These are phyloP conservation scores for Daboia siamensis DNA, from an alignment of 2,113 vertebrate species.

Conservation along the genomic window DNA sequence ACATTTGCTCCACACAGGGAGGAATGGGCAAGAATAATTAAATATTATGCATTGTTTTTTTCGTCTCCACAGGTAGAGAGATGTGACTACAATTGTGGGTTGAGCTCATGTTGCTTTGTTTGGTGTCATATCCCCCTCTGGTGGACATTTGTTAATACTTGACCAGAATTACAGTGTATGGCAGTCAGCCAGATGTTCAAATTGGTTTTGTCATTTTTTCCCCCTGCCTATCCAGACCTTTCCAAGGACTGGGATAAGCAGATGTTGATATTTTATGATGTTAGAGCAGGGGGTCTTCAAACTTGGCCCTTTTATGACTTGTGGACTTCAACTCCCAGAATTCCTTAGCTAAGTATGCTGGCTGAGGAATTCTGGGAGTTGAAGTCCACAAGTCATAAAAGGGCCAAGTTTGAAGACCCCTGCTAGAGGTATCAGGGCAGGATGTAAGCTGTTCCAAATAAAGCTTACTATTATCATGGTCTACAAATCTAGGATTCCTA, in stretches of 20 bases:
- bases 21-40: not conserved
- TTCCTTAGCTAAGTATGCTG: too few species aligned
- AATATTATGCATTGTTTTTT: not conserved
- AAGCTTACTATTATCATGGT: not conserved
- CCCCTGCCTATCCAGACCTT: not conserved
- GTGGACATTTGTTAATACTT: slow-evolving; percentile 1
- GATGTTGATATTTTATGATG: not conserved
- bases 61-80: not conserved
- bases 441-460: not conserved
- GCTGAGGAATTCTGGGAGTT: too few species aligned
- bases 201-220: not conserved
- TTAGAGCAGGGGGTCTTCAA: not conserved
- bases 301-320: too few species aligned
- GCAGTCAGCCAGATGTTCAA: not conserved
- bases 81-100: not conserved
- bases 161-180: not conserved
- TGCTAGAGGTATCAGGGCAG: not conserved
- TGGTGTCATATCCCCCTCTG: not conserved
- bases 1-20: not conserved
- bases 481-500: not conserved
- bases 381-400: too few species aligned
- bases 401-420: too few species aligned
- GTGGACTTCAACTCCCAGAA: too few species aligned
- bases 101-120: not conserved
- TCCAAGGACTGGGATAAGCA: not conserved